A percentile compares a stretch with the other conserved stretches of the same genome.
Evolutionary conservation across 2,113 vertebrate species (phyloP).

Genomic region (Apaloderma vittatum): DNA sequence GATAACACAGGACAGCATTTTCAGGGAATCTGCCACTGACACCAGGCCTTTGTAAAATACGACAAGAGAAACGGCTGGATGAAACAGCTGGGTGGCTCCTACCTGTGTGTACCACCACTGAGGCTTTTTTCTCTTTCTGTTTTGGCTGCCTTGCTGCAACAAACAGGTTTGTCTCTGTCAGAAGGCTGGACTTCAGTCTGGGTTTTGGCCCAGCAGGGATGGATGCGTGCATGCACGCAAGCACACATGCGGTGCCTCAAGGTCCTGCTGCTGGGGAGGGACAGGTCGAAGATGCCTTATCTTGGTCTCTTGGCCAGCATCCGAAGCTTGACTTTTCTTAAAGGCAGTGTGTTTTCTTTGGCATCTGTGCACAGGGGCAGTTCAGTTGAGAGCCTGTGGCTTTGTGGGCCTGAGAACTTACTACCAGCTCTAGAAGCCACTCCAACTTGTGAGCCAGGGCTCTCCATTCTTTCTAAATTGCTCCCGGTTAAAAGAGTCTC

Average conservation of each 20-base stretch:
- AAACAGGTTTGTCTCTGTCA: neutral
- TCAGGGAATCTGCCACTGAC: fast-evolving
- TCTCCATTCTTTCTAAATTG: neutral
- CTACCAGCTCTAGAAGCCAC: neutral
- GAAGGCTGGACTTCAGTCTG: neutral
- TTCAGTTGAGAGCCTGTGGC: neutral
- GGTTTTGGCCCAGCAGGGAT: neutral
- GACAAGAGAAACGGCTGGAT: neutral
- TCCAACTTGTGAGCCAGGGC: neutral
- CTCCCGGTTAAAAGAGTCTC: neutral
- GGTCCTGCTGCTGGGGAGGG: neutral
- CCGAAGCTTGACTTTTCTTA: neutral
- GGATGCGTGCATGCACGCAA: fast-evolving
- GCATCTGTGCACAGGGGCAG: fast-evolving
- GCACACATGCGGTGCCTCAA: neutral
- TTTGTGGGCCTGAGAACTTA: neutral
- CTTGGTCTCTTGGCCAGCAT: neutral
- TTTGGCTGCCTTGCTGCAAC: neutral
- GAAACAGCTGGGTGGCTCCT: neutral
- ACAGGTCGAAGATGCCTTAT: neutral
- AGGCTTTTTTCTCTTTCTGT: neutral
- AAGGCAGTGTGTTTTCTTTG: neutral
- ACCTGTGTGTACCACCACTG: fast-evolving
- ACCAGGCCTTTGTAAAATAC: neutral
- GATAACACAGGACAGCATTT: neutral